Conservation (phyloP, 2,113 vertebrate genomes). For the cattle (Bos taurus) region DNA sequence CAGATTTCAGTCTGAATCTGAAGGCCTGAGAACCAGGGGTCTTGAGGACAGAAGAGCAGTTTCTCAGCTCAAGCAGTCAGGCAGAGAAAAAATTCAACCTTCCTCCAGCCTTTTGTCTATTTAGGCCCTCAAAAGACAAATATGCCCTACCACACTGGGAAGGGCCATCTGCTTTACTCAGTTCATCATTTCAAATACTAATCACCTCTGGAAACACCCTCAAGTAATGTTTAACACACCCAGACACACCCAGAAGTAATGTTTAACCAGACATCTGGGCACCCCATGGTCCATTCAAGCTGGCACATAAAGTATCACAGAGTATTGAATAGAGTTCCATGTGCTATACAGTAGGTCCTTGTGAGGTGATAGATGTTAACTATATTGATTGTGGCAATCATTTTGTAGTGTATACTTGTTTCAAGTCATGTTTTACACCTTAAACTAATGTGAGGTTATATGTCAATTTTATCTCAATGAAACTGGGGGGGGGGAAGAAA, state of each 20-base stretch:
- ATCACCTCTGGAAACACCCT: background rate
- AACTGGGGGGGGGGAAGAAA: background rate
- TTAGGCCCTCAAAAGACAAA: background rate
- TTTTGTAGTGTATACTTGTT: background rate
- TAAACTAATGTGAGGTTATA: background rate
- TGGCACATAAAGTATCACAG: background rate
- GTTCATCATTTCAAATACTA: background rate
- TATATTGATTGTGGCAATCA: background rate
- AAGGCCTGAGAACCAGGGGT: background rate
- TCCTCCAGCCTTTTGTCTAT: background rate
- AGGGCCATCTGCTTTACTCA: background rate
- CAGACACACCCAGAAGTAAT: background rate
- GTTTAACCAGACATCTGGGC: background rate
- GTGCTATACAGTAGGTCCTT: background rate
- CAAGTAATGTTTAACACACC: background rate
- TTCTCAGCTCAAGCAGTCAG: background rate
- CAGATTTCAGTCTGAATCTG: background rate
- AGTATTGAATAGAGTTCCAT: background rate
- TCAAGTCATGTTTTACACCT: background rate
- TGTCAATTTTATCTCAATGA: background rate
- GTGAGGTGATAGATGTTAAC: background rate
- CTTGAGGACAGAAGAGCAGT: background rate
- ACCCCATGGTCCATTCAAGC: background rate
- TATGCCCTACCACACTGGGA: background rate
- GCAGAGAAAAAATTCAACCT: background rate